A percentile compares a stretch with the other conserved stretches of the same genome.
Evolutionary conservation across 2,113 vertebrate genomes (phyloP).

Genomic region (Poeciliopsis prolifica): DNA sequence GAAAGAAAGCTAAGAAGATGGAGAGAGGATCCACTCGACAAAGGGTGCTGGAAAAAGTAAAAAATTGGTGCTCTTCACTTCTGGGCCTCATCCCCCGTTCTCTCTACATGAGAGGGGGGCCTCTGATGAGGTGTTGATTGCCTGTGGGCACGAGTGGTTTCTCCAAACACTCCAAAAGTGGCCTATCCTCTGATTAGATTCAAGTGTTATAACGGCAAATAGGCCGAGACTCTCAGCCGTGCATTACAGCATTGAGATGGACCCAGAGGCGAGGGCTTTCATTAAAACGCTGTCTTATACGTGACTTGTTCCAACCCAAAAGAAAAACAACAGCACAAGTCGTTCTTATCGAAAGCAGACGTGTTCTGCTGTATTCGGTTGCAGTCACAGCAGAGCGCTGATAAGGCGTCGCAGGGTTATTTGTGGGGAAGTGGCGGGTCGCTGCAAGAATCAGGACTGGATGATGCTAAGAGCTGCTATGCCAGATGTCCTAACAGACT

Average conservation of each 20-base stretch:
- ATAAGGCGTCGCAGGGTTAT: constrained; percentile 3
- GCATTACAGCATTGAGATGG: constrained; percentile 43
- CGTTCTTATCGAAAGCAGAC: not conserved
- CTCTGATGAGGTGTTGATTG: constrained; percentile 80
- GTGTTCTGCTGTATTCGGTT: not conserved
- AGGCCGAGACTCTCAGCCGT: constrained; percentile 61
- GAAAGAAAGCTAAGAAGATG: not conserved
- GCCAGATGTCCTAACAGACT: not conserved
- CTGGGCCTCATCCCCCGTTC: constrained; percentile 46
- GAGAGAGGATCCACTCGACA: constrained; percentile 8
- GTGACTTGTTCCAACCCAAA: constrained; percentile 35
- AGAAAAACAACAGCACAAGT: constrained; percentile 34
- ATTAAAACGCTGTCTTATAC: constrained; percentile 42
- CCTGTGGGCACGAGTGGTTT: constrained; percentile 76
- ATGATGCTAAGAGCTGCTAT: not conserved
- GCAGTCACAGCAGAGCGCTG: not conserved
- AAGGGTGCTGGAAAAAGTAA: constrained; percentile 18
- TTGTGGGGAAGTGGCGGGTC: not conserved
- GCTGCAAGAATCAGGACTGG: not conserved
- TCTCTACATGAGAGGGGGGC: constrained; percentile 65
- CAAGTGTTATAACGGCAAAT: constrained; percentile 72
- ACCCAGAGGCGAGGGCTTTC: constrained; percentile 46
- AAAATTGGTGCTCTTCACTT: constrained; percentile 62
- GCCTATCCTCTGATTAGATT: constrained; percentile 74
- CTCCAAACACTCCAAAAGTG: constrained; percentile 73